Base-by-base conservation (phyloP, 2,113 vertebrate genomes). In the Labeo rohita region DNA sequence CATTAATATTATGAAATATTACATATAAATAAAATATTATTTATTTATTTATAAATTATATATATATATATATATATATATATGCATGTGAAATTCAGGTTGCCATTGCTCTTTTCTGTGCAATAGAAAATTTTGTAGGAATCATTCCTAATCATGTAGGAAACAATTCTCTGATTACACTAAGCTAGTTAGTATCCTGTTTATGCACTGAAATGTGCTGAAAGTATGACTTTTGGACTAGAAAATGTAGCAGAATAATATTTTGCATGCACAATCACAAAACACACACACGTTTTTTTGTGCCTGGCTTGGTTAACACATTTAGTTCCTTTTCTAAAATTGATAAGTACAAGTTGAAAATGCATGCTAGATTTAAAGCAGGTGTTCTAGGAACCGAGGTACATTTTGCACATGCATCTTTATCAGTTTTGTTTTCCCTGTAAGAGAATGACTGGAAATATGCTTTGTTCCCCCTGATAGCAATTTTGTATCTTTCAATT, bases 401-500 rank as follows among this genome's bases (percentile, higher is more conserved):
- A 61, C 39, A 73, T 21, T 16, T 73, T 11, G 70, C 43, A 47
- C 1, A 74, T 2, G 0, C n/a, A 28, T 75, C 11, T 52, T 52
- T 52, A 9, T 54, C 15, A 52, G 23, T 18, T 54, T 52, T 70
- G 54, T 70, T 78, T 10, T 70, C 10, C 81, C 59, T 75, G 50
- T 88, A 49, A 65, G 7, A 82, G 23, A 3, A 63, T 59, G 70
- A 36, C 65, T 34, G 63, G 2, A 34, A 66, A 28, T 13, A 12
- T 70, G 3, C 4, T 56, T 56, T 83, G 68, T 79, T 87, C 84
- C 84, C 59, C 75, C 8, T 80, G 66, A 84, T 85, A 45, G n/a
- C 1, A 18, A 86, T 84, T 84, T 3, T 83, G 36, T 86, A 87
- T 87, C 66, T 59, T 72, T 75, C 50, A 89, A 56, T 77, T 73